These are phyloP conservation scores for Papio anubis DNA, from an alignment of 2,113 vertebrate species.

Conservation along the genomic window DNA sequence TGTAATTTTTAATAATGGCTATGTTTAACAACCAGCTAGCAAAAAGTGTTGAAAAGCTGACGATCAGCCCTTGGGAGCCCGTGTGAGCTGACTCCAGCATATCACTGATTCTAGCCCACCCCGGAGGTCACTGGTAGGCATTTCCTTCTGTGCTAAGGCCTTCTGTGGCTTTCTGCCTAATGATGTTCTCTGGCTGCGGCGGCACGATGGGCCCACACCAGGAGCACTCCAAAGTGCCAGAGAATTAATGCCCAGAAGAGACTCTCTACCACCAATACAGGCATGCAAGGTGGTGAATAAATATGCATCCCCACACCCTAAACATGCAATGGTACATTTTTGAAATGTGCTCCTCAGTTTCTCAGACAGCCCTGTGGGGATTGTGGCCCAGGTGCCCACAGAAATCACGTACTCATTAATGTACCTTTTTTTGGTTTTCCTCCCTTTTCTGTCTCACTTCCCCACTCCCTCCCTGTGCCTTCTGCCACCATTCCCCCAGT, in stretches of 20 bases:
- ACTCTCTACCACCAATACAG: background rate
- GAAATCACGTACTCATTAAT: background rate
- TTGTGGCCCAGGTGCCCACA: fast-evolving
- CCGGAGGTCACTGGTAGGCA: background rate
- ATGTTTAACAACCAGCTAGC: background rate
- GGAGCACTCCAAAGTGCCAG: background rate
- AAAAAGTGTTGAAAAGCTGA: background rate
- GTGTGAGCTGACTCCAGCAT: background rate
- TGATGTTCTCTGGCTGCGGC: background rate
- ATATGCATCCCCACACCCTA: background rate
- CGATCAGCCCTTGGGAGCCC: fast-evolving
- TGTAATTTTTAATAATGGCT: conserved; percentile 27
- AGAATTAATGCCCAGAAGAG: background rate
- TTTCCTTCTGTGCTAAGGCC: background rate
- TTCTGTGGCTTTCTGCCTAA: background rate
- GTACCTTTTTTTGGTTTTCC: fast-evolving
- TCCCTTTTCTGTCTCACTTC: background rate
- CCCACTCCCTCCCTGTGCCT: background rate
- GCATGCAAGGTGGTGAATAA: background rate
- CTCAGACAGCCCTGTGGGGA: background rate
- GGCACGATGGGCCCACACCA: fast-evolving
- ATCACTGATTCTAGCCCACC: background rate
- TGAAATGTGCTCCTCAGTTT: background rate
- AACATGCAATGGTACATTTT: fast-evolving
- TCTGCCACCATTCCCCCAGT: background rate